Evolutionary conservation across 2,113 vertebrate species (phyloP), one percentile per base, ranked within the genome.

Genomic region (Salvelinus sp.): DNA sequence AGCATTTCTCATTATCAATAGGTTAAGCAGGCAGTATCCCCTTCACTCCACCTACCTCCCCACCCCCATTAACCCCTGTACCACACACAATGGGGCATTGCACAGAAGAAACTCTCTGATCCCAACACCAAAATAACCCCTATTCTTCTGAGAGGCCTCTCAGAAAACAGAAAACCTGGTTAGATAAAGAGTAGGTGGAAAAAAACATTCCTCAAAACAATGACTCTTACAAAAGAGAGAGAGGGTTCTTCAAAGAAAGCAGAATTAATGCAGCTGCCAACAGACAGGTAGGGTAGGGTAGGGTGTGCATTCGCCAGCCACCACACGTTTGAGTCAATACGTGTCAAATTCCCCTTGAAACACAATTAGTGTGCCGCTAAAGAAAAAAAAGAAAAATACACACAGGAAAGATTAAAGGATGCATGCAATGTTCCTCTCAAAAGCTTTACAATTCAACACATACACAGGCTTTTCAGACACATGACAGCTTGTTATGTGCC

Each of bases 311-410:
- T 22, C 74, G 44, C 89, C 85, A 83, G 76, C 79, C 62, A 72
- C 80, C 72, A 71, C 75, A 86, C 66, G 63, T 87, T 87, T 83
- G 58, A 88, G 89, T 91, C 86, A 88, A 91, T 90, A 90, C 28
- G 67, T 90, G 90, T 90, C 87, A 91, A 90, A 91, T 86, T 90
- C 82, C n/a, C 74, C 88, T 85, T 81, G 81, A 83, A 87, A 88
- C 79, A 82, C 89, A 90, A 91, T 92, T 88, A 92, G 83, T 57
- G 77, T 10, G 13, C 18, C 70, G 78, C 82, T 83, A 76, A 88
- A 82, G 76, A 81, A 78, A 83, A 70, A 60, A 78, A 47, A 16
- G 1, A 76, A 83, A 80, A 85, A 80, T 54, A 80, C 69, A 84
- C 76, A 84, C 68, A 50, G 60, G 33, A 69, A 77, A 83, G 84